Percentiles rank a stretch among this genome's conserved stretches.
These are phyloP conservation scores for Mormoops blainvillei DNA, from an alignment of 2,113 vertebrate genomes.

Conservation along the genomic window DNA sequence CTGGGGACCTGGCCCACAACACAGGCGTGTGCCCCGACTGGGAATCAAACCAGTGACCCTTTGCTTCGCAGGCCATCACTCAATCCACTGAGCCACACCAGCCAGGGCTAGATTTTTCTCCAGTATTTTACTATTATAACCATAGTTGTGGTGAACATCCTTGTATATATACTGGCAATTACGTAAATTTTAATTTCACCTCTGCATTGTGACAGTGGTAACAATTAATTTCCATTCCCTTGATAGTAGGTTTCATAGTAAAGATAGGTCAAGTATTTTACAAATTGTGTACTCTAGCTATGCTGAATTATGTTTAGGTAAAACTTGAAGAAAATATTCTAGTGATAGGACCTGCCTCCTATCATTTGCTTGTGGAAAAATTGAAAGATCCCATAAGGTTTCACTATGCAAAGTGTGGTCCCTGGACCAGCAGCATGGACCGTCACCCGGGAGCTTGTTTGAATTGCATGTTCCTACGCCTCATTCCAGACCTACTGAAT, in stretches of 20 bases:
- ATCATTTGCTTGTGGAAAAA: not conserved
- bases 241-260: not conserved
- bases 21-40: no score
- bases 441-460: not conserved
- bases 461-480: not conserved
- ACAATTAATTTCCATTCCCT: not conserved
- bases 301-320: slow-evolving; percentile 19
- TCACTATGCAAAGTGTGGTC: not conserved
- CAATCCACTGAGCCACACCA: no score
- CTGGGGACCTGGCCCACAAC: no score
- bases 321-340: slow-evolving; percentile 30
- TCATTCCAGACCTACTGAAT: not conserved
- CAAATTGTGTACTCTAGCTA: not conserved
- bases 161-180: not conserved
- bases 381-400: not conserved
- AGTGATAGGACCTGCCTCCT: not conserved
- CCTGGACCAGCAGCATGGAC: not conserved
- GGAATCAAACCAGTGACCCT: no score
- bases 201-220: not conserved
- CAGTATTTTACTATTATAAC: not conserved
- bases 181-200: slow-evolving; percentile 21
- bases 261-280: slow-evolving; percentile 32
- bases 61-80: no score
- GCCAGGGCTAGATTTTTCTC: slow-evolving; percentile 26
- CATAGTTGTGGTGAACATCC: not conserved